These are phyloP conservation scores for Pachypanchax playfairii DNA, from an alignment of 2,113 vertebrate species.

Conservation along the genomic window DNA sequence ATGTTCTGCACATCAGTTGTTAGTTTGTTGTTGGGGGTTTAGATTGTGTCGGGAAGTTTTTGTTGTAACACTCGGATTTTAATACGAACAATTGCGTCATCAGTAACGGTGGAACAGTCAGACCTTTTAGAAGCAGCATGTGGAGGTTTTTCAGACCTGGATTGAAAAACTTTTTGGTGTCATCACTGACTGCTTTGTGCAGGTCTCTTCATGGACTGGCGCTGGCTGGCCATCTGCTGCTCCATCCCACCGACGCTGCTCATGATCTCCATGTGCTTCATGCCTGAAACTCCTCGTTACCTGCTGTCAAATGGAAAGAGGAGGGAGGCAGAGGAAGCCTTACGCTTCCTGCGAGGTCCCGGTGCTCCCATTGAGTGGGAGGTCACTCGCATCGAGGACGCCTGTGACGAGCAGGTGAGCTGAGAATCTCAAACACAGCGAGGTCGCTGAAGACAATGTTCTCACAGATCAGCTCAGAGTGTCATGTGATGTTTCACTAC, in stretches of 20 bases:
- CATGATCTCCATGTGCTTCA: slow-evolving; percentile 86
- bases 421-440: no score
- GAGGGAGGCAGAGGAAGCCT: slow-evolving; percentile 82
- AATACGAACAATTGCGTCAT: no score
- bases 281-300: slow-evolving; percentile 92
- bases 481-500: background rate
- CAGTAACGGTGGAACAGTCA: no score
- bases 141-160: no score
- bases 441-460: background rate
- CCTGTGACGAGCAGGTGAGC: slow-evolving; percentile 80
- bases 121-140: no score
- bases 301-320: slow-evolving; percentile 80
- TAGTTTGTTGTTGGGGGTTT: no score
- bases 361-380: slow-evolving; percentile 81
- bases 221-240: slow-evolving; percentile 89
- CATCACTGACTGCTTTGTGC: background rate
- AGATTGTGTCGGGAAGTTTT: no score
- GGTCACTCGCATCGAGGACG: slow-evolving; percentile 79
- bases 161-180: background rate
- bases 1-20: no score
- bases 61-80: no score
- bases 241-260: slow-evolving; percentile 84
- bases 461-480: background rate
- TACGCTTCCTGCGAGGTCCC: slow-evolving; percentile 87
- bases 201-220: slow-evolving; percentile 84